Evolutionary conservation across 2,888 invertebrate species (phyloP).

Genomic region (Tanypteryx hageni): DNA sequence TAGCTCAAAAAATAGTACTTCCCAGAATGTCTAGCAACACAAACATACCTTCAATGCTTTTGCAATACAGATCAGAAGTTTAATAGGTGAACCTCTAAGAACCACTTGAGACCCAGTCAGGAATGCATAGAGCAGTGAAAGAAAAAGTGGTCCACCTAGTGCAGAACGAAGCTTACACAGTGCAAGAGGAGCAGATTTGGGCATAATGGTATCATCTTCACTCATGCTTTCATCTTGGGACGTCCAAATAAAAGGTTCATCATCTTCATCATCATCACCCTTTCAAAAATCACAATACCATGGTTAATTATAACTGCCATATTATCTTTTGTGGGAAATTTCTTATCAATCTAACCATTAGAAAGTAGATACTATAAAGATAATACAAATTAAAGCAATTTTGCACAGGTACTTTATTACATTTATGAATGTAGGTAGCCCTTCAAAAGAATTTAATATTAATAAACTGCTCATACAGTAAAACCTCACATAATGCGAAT

Average conservation of each 20-base stretch:
- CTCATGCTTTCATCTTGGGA: neutral
- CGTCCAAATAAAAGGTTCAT: neutral
- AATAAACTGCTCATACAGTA: too few relatives aligned
- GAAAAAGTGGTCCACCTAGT: slow-evolving; percentile 18
- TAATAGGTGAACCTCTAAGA: slow-evolving; percentile 40
- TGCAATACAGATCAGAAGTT: slow-evolving; percentile 43
- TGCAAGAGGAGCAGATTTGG: slow-evolving; percentile 16
- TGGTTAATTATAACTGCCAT: too few relatives aligned
- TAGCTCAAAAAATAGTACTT: too few relatives aligned
- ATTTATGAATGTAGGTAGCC: too few relatives aligned
- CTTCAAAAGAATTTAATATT: too few relatives aligned
- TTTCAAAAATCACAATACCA: neutral
- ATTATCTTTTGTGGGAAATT: too few relatives aligned
- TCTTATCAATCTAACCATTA: too few relatives aligned
- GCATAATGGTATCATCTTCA: slow-evolving; percentile 3
- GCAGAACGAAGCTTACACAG: slow-evolving; percentile 23
- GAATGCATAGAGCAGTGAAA: slow-evolving; percentile 27
- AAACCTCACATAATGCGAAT: too few relatives aligned
- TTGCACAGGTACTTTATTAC: too few relatives aligned
- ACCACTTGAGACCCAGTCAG: slow-evolving; percentile 54
- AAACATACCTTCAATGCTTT: slow-evolving; percentile 49
- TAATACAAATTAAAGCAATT: too few relatives aligned
- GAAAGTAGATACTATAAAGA: too few relatives aligned
- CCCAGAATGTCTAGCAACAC: neutral
- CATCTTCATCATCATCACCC: slow-evolving; percentile 45